Evolutionary conservation across 2,797 vertebrate species (phyloP), one percentile per base, ranked within the genome.

Genomic region (Typhlichthys eigenmanni): DNA sequence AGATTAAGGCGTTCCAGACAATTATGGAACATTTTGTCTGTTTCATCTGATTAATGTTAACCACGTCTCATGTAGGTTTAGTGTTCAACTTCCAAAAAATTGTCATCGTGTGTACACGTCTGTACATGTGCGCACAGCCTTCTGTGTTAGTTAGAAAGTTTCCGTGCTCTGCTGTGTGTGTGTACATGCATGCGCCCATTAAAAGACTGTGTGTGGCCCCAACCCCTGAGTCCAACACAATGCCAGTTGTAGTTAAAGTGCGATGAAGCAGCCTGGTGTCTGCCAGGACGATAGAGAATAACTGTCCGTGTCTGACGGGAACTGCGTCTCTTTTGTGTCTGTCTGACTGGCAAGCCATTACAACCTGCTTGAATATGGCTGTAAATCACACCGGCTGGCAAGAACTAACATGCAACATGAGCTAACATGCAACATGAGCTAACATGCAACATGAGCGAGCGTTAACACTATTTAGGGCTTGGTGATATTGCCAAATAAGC

Each of bases 121-220:
- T 52, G 32, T 46, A 13, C 69, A 55, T 56, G 59, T 38, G 47
- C 3, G 2, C 12, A 56, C 57, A 50, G 68, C 59, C 55, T 46
- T 14, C 17, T 13, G 16, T 67, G 50, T 24, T 51, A 19, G 24
- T 49, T 70, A 81, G 68, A 73, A 68, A 1, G 16, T 55, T 51
- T 52, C 71, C 66, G 53, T 54, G 51, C 54, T 49, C 9, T 80
- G 85, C 69, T 55, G 66, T 72, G 79, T 58, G 56, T 60, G 68
- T 74, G 71, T 72, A 71, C 1, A 17, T 17, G 17, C 17, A 2
- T 34, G 56, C 60, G 59, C 59, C 66, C 59, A 76, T 80, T 13
- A 47, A 19, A 84, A 85, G 81, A 74, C 77, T 60, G 81, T 84
- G 84, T 87, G 83, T 88, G 83, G 82, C 82, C 81, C 70, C 68